Base-by-base conservation (phyloP, 2,888 invertebrate genomes). In the Apamea epomidion region DNA sequence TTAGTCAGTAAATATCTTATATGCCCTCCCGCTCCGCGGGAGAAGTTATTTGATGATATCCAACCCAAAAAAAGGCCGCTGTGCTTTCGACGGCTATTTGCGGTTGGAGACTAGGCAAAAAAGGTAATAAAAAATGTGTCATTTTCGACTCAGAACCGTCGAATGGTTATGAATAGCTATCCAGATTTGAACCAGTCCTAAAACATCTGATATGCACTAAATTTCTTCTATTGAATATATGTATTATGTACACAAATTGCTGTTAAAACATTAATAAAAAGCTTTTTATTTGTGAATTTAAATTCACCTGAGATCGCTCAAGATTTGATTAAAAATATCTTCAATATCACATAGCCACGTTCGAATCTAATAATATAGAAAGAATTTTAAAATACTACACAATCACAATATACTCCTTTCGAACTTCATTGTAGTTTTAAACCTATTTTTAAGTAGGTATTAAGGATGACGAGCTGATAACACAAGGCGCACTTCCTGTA, bases 291-390 rank as follows among this genome's bases (percentile, higher is more conserved):
- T 70, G 70, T 76, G 82, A 75, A 81, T 78, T 85, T 74, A 73
- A 75, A 87, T 67, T 69, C 37, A 69, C 72, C 45, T 81, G 72
- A 80, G 81, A 85, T 85, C 80, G 54, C 32, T 76, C n/a, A 74
- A 85, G 65, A 77, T 87, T 86, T 29, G 25, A 75, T 32, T 68
- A 68, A 74, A 64, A 48, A 73, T n/a, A 79, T 51, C 37, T 45
- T 76, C n/a, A n/a, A 60, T 84, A 80, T 84, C 80, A 84, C 71
- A 80, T 69, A 65, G 21, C 69, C 58, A 79, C n/a, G 21, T 58
- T 48, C 16, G 25, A n/a, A 51, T 67, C 51, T 71, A 65, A 29
- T 21, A 51, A 5, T 51, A 14, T 21, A 29, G 21, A 42, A 60
- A n/a, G 25, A 14, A 18, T 65, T 37, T 69, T 62, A 14, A 60